These are phyloP conservation scores for Nematostella vectensis DNA, from an alignment of 92 coral and sea anemone genomes.

Conservation along the genomic window DNA sequence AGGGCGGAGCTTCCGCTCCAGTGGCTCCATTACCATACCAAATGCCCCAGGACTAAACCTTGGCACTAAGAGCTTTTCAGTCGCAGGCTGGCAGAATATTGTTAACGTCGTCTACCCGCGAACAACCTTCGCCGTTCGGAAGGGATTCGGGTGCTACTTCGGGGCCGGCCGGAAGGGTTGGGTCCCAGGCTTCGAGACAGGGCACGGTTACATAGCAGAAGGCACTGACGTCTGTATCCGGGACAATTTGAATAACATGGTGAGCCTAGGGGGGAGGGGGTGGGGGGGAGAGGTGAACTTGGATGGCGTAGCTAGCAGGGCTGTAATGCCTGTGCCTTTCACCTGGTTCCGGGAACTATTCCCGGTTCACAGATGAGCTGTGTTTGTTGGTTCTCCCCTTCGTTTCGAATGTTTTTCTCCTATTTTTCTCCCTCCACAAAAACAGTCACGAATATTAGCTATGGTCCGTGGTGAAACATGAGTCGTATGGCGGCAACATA, in stretches of 20 bases:
- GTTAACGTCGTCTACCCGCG: constrained; percentile 45
- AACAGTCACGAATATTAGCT: too few relatives aligned
- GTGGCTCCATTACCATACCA: constrained; percentile 34
- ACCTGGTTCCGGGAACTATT: too few relatives aligned
- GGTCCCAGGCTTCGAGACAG: constrained; percentile 61
- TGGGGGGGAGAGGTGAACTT: too few relatives aligned
- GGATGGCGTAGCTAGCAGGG: too few relatives aligned
- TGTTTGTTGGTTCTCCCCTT: too few relatives aligned
- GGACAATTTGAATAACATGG: constrained; percentile 39
- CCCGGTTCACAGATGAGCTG: too few relatives aligned
- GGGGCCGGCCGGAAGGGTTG: constrained; percentile 18
- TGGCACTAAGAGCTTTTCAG: constrained; percentile 44
- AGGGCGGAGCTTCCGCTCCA: constrained; percentile 49
- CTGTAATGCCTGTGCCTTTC: too few relatives aligned
- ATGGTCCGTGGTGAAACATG: too few relatives aligned
- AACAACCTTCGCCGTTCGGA: constrained; percentile 60
- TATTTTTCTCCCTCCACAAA: too few relatives aligned
- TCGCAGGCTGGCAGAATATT: constrained; percentile 57
- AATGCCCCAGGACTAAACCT: constrained; percentile 31
- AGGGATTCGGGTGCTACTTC: constrained; percentile 55
- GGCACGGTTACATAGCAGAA: constrained; percentile 38
- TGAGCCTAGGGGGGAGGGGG: too few relatives aligned
- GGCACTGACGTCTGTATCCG: constrained; percentile 54
- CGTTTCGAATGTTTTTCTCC: too few relatives aligned
- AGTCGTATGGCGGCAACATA: too few relatives aligned